A percentile compares a stretch with the other conserved stretches of the same genome.
These are phyloP conservation scores for Prunella fulvescens DNA, from an alignment of 2,113 vertebrate genomes.

Conservation along the genomic window DNA sequence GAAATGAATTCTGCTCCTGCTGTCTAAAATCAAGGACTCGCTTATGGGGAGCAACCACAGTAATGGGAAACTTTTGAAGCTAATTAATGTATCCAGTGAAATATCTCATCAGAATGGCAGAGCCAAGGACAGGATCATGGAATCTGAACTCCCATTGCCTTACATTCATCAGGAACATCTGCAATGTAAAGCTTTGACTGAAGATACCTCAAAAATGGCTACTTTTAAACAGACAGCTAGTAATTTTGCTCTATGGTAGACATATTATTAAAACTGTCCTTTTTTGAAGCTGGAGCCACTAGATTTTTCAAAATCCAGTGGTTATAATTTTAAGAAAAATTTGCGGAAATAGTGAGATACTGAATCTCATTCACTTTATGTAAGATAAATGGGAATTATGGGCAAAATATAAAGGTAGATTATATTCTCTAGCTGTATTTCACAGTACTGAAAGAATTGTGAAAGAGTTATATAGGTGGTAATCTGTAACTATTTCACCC, in stretches of 20 bases:
- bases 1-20: slow-evolving; percentile 8
- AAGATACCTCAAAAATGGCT: neutral
- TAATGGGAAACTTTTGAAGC: neutral
- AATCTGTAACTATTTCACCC: neutral
- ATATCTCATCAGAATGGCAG: neutral
- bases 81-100: neutral
- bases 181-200: neutral
- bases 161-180: neutral
- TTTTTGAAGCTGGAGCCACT: neutral
- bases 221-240: neutral
- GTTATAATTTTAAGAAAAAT: neutral
- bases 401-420: neutral
- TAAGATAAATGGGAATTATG: neutral
- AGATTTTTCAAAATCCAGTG: neutral
- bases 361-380: neutral
- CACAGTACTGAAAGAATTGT: neutral
- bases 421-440: neutral
- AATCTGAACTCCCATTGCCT: neutral
- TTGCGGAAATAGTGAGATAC: neutral
- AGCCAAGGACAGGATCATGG: neutral
- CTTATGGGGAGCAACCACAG: neutral
- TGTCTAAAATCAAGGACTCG: slow-evolving; percentile 22
- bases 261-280: neutral
- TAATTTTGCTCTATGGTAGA: neutral
- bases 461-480: neutral